Base-by-base conservation (phyloP, 2,113 vertebrate species). In the Percina caprodes region DNA sequence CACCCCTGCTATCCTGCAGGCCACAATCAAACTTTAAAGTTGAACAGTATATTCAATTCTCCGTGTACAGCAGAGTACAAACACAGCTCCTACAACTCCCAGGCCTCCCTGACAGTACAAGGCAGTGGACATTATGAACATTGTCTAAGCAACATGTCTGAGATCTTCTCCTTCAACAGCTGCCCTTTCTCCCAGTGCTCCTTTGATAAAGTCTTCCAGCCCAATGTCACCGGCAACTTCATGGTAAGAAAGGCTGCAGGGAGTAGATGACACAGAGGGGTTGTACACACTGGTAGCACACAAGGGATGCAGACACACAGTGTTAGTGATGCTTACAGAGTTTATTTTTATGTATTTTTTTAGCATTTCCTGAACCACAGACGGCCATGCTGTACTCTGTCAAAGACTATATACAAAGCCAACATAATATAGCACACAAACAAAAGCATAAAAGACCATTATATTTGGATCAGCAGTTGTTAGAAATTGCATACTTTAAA, bases 121-220 rank as follows among this genome's bases (percentile, higher is more conserved):
- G 95, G 95, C 58, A 86, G 84, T 0, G 95, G 95, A 45, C 83
- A 93, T 68, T 93, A 95, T 26, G 55, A 92, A 24, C 83, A 92
- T 15, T 96, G 95, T 79, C 15, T 90, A 52, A 87, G 83, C 33
- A 94, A 94, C 19, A 62, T 96, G 77, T 89, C 93, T 0, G 16
- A 74, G 46, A 90, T 96, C 52, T 96, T 96, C 87, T 90, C 91
- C 54, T 94, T 95, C 19, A 12, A 77, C 39, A 6, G 3, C 23
- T 96, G 95, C 77, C 35, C 82, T 19, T 95, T 86, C 86, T 93
- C 94, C 35, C 90, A 71, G 68, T 96, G 95, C 88, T 95, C 95
- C 46, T 95, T 96, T 19, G 82, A 96, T 69, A 46, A 80, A 8
- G 89, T 95, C 66, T 96, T 92, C 79, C 95, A 96, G 82, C 95